Percentiles rank a stretch among this genome's conserved stretches.
These are phyloP conservation scores for Mamestra configurata DNA, from an alignment of 1,140 invertebrate genomes.

Conservation along the genomic window DNA sequence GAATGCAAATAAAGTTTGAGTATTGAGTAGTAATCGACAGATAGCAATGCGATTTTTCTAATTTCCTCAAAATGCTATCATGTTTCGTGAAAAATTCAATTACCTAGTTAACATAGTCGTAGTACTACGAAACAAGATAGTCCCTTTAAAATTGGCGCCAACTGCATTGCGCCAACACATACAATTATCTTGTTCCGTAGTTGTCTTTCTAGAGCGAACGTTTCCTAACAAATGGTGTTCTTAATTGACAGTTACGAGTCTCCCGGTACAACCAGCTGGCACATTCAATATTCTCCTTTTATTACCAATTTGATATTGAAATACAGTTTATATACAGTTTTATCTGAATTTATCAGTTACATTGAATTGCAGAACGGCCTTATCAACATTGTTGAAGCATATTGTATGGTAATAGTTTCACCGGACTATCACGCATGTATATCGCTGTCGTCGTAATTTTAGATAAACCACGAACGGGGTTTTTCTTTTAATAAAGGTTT, in stretches of 20 bases:
- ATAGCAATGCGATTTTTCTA: background rate
- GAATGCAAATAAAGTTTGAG: too few species aligned
- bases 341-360: constrained; percentile 25
- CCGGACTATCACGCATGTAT: background rate
- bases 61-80: background rate
- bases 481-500: background rate
- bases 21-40: too few species aligned
- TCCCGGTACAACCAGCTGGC: background rate
- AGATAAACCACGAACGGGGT: background rate
- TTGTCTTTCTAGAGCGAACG: background rate
- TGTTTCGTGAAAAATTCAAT: background rate
- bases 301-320: background rate
- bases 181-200: background rate
- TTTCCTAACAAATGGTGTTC: constrained; percentile 10
- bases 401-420: constrained; percentile 32
- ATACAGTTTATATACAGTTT: constrained; percentile 23
- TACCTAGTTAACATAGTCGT: background rate
- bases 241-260: constrained; percentile 19
- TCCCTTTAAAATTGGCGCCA: background rate
- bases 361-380: constrained; percentile 5
- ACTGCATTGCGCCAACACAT: background rate
- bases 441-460: background rate
- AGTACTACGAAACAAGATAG: background rate
- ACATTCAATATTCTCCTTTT: background rate
- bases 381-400: constrained; percentile 9